A percentile compares a stretch with the other conserved stretches of the same genome.
Conservation (phyloP, 2,113 vertebrate species). For the Aramus guarauna region DNA sequence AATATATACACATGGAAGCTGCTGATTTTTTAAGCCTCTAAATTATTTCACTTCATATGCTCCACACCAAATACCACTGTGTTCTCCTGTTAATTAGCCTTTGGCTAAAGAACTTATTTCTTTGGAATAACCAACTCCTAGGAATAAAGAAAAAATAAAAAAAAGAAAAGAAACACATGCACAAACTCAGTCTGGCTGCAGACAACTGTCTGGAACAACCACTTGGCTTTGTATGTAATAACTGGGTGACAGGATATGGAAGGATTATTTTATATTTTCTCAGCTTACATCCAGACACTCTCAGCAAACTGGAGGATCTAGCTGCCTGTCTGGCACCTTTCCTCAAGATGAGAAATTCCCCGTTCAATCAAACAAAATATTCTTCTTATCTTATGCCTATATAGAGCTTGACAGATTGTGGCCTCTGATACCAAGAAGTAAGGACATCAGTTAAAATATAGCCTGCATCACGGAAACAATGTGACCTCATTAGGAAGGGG, state of each 20-base stretch:
- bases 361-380: not conserved
- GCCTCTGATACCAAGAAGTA: not conserved
- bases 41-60: not conserved
- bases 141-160: not conserved
- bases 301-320: not conserved
- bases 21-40: not conserved
- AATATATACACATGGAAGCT: not conserved
- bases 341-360: not conserved
- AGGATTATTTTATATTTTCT: conserved; percentile 27
- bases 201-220: not conserved
- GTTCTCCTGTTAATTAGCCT: not conserved
- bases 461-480: not conserved
- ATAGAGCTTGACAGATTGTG: not conserved
- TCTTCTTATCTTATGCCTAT: not conserved
- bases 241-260: conserved; percentile 19
- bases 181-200: not conserved
- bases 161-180: rapidly evolving
- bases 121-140: not conserved
- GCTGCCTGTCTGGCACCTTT: not conserved
- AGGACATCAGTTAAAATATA: not conserved
- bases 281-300: conserved; percentile 4
- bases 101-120: not conserved
- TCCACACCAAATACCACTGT: not conserved
- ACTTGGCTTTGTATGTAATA: not conserved
- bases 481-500: not conserved